A percentile compares a stretch with the other conserved stretches of the same genome.
Conservation (phyloP, 2,888 invertebrate genomes). For the Tetropium fuscum region DNA sequence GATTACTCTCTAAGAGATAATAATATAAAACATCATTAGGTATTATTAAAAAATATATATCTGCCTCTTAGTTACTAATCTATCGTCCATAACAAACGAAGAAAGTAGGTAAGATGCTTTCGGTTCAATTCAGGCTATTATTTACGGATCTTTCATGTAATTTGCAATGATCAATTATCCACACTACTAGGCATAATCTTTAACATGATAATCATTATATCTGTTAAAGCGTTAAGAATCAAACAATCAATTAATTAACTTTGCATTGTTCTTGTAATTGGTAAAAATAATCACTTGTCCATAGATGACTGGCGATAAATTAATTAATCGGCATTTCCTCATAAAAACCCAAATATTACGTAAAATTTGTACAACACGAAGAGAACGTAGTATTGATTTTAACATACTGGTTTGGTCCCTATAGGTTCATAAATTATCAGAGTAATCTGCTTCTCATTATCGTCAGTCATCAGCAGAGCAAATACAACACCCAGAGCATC, state of each 20-base stretch:
- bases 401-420: slow-evolving; percentile 34
- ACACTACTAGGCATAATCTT: too few species aligned
- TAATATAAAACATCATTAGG: too few species aligned
- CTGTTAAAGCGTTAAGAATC: background rate
- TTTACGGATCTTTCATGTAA: too few species aligned
- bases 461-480: slow-evolving; percentile 20
- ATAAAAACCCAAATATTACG: slow-evolving; percentile 6
- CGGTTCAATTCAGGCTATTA: too few species aligned
- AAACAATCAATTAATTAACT: background rate
- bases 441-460: slow-evolving; percentile 36
- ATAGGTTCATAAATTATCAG: slow-evolving; percentile 37
- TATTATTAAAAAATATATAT: too few species aligned
- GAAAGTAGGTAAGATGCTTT: too few species aligned
- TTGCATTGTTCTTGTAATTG: background rate
- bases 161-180: too few species aligned
- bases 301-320: background rate
- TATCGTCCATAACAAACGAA: too few species aligned
- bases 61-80: too few species aligned
- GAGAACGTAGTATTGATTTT: slow-evolving; percentile 36
- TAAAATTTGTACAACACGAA: slow-evolving; percentile 14
- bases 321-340: background rate
- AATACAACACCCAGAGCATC: slow-evolving; percentile 8
- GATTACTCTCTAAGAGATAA: too few species aligned
- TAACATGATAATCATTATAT: too few species aligned
- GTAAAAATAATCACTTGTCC: background rate